phyloP scores from a whole-genome alignment of 2,113 vertebrate genomes.

The Platichthys stellatus region DNA sequence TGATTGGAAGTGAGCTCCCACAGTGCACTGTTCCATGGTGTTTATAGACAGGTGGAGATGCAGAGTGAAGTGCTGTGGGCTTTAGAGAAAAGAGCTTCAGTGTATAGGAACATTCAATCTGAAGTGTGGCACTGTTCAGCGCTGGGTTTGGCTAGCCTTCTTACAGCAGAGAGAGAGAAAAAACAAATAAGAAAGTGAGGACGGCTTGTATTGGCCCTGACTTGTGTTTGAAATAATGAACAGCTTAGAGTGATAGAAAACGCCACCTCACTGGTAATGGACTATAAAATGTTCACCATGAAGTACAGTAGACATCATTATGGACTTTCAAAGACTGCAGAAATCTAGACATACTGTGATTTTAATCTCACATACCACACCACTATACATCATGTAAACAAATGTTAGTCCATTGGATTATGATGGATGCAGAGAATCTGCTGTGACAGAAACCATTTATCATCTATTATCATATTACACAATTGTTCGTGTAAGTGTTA shows the following conservation, averaged over 20 bases:
- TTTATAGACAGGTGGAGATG: constrained; percentile 63
- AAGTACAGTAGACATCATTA: not conserved
- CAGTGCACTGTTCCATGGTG: constrained; percentile 52
- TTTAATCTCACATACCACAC: not conserved
- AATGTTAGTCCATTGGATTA: not conserved
- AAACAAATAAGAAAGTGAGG: constrained; percentile 24
- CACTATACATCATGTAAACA: not conserved
- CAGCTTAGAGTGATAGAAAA: not conserved
- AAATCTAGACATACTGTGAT: not conserved
- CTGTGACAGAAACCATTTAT: not conserved
- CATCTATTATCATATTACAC: no score
- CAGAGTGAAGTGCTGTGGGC: constrained; percentile 47
- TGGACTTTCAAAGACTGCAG: not conserved
- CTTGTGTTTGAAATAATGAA: constrained; percentile 4
- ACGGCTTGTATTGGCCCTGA: not conserved
- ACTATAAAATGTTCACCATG: not conserved
- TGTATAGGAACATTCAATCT: not conserved
- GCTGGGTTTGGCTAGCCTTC: constrained; percentile 4
- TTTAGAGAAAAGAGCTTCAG: constrained; percentile 32
- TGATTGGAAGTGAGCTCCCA: constrained; percentile 71
- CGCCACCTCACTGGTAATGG: constrained; percentile 2
- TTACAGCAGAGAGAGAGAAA: not conserved
- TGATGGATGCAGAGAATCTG: not conserved
- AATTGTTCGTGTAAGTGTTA: no score
- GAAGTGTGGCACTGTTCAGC: constrained; percentile 14